Evolutionary conservation across 2,797 vertebrate species (phyloP).

Genomic region (Amblyopsis hoosieri): DNA sequence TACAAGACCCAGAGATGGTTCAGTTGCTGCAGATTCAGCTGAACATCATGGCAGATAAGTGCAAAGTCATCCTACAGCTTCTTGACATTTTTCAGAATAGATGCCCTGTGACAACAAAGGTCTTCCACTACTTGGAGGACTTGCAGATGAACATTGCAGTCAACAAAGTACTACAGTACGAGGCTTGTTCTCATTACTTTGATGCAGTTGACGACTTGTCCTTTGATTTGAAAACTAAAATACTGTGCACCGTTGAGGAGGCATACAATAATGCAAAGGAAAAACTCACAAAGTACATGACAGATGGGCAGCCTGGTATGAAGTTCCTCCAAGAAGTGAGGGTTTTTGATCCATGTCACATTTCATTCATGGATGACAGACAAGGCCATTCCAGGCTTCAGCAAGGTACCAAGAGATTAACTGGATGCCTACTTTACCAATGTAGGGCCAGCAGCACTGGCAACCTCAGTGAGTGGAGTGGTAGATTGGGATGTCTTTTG

Average conservation of each 20-base stretch:
- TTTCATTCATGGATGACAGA: constrained; percentile 14
- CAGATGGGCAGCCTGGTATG: constrained; percentile 20
- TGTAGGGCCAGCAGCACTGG: constrained; percentile 21
- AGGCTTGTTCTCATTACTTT: constrained; percentile 19
- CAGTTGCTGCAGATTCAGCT: constrained; percentile 17
- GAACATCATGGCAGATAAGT: constrained; percentile 33
- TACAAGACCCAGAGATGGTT: constrained; percentile 4
- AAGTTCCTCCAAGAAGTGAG: constrained; percentile 18
- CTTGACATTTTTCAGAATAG: constrained; percentile 39
- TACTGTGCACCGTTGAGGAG: constrained; percentile 3
- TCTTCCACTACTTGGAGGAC: constrained; percentile 28
- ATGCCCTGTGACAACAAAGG: constrained; percentile 23
- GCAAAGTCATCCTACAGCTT: constrained; percentile 9
- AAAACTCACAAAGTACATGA: constrained; percentile 18
- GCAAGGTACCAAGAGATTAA: background rate
- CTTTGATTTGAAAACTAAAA: background rate
- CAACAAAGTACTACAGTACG: constrained; percentile 25
- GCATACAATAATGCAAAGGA: constrained; percentile 23
- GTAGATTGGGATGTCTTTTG: constrained; percentile 27
- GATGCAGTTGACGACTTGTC: constrained; percentile 4
- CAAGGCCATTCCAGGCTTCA: constrained; percentile 30
- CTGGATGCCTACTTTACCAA: constrained; percentile 15
- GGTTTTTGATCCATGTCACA: constrained; percentile 22
- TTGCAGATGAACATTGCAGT: constrained; percentile 25
- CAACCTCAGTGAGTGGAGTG: constrained; percentile 12